Evolutionary conservation across 1,140 invertebrate species (phyloP).

Genomic region (Drosophila sp.): DNA sequence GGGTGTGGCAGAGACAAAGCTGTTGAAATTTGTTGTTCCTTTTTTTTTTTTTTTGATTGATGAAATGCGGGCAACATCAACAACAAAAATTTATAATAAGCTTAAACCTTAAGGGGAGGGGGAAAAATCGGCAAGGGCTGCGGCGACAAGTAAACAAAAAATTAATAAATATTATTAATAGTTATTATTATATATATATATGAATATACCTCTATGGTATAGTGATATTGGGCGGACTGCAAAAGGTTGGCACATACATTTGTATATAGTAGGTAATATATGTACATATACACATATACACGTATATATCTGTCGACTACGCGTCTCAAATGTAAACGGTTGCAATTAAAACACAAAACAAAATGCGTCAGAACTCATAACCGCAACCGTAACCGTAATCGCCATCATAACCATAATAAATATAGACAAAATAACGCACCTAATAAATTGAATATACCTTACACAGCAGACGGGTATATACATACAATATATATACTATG

Average conservation of each 20-base stretch:
- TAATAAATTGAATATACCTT: neutral
- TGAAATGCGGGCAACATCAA: constrained; percentile 53
- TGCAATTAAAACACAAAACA: constrained; percentile 39
- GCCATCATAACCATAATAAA: neutral
- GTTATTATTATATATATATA: constrained; percentile 34
- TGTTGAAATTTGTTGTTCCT: constrained; percentile 52
- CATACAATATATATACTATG: no score
- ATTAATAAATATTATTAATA: constrained; percentile 31
- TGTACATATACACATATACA: constrained; percentile 1
- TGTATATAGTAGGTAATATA: neutral
- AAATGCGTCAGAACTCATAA: constrained; percentile 20
- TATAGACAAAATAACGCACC: neutral
- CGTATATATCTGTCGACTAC: constrained; percentile 11
- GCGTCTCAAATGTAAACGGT: constrained; percentile 51
- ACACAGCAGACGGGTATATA: neutral
- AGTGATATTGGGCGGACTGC: constrained; percentile 31
- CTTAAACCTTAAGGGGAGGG: constrained; percentile 31
- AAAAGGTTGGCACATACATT: constrained; percentile 35
- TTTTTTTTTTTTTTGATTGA: constrained; percentile 55
- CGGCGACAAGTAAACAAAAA: constrained; percentile 10
- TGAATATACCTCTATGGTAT: neutral
- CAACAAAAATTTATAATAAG: constrained; percentile 61
- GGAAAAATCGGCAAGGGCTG: constrained; percentile 18
- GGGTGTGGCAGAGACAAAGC: constrained; percentile 34
- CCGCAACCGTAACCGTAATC: constrained; percentile 10